phyloP scores from a whole-genome alignment of 2,113 vertebrate species.

The Pyxicephalus adspersus region DNA sequence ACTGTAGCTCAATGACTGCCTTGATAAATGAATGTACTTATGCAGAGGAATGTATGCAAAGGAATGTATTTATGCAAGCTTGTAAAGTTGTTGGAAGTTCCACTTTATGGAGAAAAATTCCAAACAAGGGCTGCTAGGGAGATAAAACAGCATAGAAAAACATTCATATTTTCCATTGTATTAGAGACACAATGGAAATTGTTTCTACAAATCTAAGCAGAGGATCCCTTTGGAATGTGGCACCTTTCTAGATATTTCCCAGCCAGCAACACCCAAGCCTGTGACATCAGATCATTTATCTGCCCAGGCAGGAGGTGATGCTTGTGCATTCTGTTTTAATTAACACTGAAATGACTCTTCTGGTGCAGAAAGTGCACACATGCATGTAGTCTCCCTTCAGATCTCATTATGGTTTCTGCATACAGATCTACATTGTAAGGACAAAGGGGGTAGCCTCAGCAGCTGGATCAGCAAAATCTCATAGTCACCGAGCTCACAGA shows the following conservation, averaged over 20 bases:
- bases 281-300: not conserved
- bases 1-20: too few species aligned
- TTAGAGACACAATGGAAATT: not conserved
- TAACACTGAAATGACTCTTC: conserved; percentile 61
- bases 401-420: conserved; percentile 54
- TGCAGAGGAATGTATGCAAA: too few species aligned
- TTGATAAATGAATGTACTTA: too few species aligned
- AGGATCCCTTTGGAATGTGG: conserved; percentile 11
- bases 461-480: conserved; percentile 1
- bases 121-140: too few species aligned
- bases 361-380: conserved; percentile 43
- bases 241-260: conserved; percentile 6
- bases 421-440: conserved; percentile 37
- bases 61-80: too few species aligned
- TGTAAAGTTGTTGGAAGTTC: too few species aligned
- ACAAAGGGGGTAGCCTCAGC: conserved; percentile 47
- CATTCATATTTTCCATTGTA: not conserved
- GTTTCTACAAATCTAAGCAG: conserved; percentile 10
- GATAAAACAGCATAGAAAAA: too few species aligned
- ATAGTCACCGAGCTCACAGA: conserved; percentile 20
- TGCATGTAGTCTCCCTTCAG: conserved; percentile 54
- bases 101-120: too few species aligned
- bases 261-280: conserved; percentile 26
- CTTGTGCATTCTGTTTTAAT: conserved; percentile 59
- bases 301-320: not conserved